A percentile compares a stretch with the other conserved stretches of the same genome.
Evolutionary conservation across 2,888 invertebrate species (phyloP).

Genomic region (Epinotia brunnichana): DNA sequence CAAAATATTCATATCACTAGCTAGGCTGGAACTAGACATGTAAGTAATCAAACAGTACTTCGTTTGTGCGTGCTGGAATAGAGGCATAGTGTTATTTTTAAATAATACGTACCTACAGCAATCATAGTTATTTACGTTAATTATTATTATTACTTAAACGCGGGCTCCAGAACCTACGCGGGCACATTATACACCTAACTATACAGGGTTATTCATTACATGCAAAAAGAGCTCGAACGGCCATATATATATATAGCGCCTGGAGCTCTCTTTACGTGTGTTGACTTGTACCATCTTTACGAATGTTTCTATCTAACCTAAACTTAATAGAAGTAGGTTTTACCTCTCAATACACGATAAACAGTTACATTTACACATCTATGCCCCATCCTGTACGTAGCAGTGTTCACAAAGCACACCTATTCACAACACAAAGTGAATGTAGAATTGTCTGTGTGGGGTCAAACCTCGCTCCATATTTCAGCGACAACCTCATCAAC

Average conservation of each 20-base stretch:
- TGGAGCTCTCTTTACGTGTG: too few relatives aligned
- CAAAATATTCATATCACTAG: too few relatives aligned
- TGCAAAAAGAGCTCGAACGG: too few relatives aligned
- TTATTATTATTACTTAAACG: too few relatives aligned
- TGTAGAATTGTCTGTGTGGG: constrained; percentile 57
- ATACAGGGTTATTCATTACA: too few relatives aligned
- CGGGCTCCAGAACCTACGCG: background rate
- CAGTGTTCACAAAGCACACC: constrained; percentile 58
- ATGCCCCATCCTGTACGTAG: constrained; percentile 49
- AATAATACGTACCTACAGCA: too few relatives aligned
- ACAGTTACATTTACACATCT: constrained; percentile 1
- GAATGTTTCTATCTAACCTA: background rate
- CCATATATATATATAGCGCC: too few relatives aligned
- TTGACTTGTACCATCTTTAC: too few relatives aligned
- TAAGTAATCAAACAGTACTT: background rate
- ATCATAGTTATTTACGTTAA: too few relatives aligned
- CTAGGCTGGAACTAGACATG: too few relatives aligned
- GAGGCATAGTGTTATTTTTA: background rate
- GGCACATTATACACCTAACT: too few relatives aligned
- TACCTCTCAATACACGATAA: constrained; percentile 24
- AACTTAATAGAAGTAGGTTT: background rate
- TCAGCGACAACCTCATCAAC: constrained; percentile 78
- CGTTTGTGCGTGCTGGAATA: background rate
- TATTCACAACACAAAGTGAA: constrained; percentile 53
- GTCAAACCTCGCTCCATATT: constrained; percentile 78